A percentile compares a stretch with the other conserved stretches of the same genome.
Conservation (phyloP, 1,140 invertebrate species). For the Gonioctena quinquepunctata region DNA sequence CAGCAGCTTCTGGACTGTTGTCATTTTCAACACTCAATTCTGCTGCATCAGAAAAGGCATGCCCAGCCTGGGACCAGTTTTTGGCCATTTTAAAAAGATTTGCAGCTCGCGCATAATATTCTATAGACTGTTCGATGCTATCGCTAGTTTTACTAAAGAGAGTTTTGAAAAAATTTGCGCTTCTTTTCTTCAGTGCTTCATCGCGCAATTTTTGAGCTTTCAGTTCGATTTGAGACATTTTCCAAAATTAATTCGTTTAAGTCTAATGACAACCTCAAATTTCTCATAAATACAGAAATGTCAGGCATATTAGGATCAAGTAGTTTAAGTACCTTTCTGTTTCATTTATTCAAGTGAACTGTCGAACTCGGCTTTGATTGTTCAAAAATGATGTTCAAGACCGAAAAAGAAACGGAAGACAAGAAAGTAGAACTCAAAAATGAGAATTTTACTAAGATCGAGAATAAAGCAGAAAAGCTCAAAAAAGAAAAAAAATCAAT, state of each 20-base stretch:
- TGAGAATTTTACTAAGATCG: too few relatives aligned
- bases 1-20: conserved; percentile 90
- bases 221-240: conserved; percentile 88
- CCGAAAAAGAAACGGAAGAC: neutral
- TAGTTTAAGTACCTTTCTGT: neutral
- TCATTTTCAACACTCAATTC: conserved; percentile 81
- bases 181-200: conserved; percentile 89
- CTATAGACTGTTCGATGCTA: conserved; percentile 83
- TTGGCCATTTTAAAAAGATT: conserved; percentile 99
- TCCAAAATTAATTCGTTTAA: neutral
- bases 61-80: conserved; percentile 92
- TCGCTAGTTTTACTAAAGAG: conserved; percentile 75
- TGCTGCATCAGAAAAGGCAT: conserved; percentile 93
- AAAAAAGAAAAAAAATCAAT: neutral
- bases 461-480: neutral
- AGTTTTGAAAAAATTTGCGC: conserved; percentile 83
- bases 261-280: neutral
- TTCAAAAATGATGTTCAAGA: neutral
- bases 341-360: conserved; percentile 5
- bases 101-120: conserved; percentile 92
- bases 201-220: conserved; percentile 88
- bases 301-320: conserved; percentile 5
- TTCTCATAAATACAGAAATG: conserved; percentile 62
- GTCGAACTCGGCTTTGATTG: neutral
- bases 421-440: neutral